Conservation (phyloP, 2,113 vertebrate genomes). For the Cyanoramphus novaezelandiae region DNA sequence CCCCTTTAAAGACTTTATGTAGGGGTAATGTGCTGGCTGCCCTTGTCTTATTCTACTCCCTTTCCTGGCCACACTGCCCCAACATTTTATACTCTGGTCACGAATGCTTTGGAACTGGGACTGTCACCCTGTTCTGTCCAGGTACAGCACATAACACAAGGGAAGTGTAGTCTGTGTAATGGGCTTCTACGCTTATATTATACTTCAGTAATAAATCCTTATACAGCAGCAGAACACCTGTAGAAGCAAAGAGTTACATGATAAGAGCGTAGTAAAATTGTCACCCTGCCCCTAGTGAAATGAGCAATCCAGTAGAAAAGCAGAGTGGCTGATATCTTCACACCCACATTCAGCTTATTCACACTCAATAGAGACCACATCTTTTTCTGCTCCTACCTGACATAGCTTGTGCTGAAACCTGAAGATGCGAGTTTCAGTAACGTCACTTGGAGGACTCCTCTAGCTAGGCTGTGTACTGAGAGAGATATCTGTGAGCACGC, state of each 20-base stretch:
- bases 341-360: background rate
- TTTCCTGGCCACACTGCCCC: background rate
- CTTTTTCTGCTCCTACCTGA: background rate
- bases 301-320: background rate
- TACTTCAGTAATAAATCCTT: background rate
- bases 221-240: background rate
- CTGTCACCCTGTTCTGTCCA: background rate
- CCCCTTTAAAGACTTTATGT: background rate
- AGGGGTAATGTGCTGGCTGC: background rate
- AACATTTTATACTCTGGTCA: background rate
- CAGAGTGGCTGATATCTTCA: background rate
- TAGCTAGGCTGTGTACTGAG: background rate
- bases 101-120: background rate
- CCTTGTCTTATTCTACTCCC: background rate
- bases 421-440: background rate
- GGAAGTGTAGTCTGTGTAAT: background rate
- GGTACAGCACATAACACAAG: background rate
- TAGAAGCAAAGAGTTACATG: background rate
- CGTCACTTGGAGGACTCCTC: background rate
- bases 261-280: background rate
- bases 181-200: background rate
- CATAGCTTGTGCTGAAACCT: background rate
- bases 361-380: background rate
- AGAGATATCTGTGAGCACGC: background rate
- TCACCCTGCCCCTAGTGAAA: background rate